These are phyloP conservation scores for Eucera pruinosa DNA, from an alignment of 2,888 invertebrate genomes.

Conservation along the genomic window DNA sequence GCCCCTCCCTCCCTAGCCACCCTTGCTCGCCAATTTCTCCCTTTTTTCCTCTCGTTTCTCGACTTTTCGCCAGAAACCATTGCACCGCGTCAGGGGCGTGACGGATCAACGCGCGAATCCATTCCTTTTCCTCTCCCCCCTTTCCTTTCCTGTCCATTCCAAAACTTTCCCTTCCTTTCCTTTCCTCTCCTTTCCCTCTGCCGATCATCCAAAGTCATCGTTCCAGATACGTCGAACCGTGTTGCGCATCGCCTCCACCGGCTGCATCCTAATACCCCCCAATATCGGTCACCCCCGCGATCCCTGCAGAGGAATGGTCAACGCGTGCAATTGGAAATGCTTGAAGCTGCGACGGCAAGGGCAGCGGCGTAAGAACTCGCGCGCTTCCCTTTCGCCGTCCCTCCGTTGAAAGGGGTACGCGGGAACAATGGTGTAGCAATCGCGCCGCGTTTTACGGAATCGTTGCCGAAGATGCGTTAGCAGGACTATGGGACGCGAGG, in stretches of 20 bases:
- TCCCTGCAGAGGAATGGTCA: slow-evolving; percentile 7
- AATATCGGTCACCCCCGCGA: too few relatives aligned
- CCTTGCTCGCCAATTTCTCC: slow-evolving; percentile 51
- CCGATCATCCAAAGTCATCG: too few relatives aligned
- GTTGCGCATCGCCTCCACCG: too few relatives aligned
- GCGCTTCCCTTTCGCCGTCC: slow-evolving; percentile 34
- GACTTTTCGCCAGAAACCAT: slow-evolving; percentile 50
- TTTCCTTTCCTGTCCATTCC: not conserved
- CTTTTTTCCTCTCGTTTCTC: slow-evolving; percentile 46
- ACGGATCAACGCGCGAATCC: slow-evolving; percentile 37
- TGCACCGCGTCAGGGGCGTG: slow-evolving; percentile 50
- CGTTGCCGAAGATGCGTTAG: slow-evolving; percentile 64
- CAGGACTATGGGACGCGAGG: slow-evolving; percentile 37
- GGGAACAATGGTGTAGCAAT: slow-evolving; percentile 69
- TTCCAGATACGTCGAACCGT: too few relatives aligned
- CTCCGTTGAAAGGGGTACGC: slow-evolving; percentile 35
- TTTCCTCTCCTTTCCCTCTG: not conserved
- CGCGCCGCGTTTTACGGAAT: slow-evolving; percentile 73
- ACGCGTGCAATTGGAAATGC: not conserved
- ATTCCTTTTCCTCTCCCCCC: too few relatives aligned
- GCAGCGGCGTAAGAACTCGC: not conserved
- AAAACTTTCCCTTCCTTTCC: not conserved
- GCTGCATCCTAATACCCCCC: too few relatives aligned
- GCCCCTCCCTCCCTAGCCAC: slow-evolving; percentile 9
- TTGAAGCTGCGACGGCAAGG: not conserved